Base-by-base conservation (phyloP, 2,888 invertebrate genomes). In the Galerucella calmariensis region DNA sequence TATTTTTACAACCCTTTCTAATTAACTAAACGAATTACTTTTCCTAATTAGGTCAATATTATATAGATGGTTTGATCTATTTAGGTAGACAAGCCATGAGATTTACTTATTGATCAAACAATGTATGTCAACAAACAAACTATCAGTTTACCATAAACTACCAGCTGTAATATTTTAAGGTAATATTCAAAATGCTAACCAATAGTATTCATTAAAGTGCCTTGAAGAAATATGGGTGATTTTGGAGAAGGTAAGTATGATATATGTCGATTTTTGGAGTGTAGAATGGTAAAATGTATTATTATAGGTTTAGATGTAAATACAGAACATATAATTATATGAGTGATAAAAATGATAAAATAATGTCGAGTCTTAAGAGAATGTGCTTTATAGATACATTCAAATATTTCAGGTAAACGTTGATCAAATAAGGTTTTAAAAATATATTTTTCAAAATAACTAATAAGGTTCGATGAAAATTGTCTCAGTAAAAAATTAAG, bases 211-310 rank as follows among this genome's bases (percentile, higher is more conserved):
- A 20, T 1, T 16, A 24, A 51, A 69, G 53, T 62, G 51, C 48
- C 12, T 46, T 20, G 27, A 56, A 56, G 24, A 79, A 82, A 72
- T 75, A 85, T 86, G 85, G 86, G 85, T 68, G 85, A 86, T 83
- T 86, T 86, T 79, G 86, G 86, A 72, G 86, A 86, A 85, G 86
- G 86, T 86, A 83, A 73, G 78, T 77, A 69, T 73, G 12, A 63
- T 12, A 24, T 20, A 14, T 12, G 46, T 41, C 35, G 27, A 24
- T 67, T 67, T 41, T 58, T 56, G 11, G 8, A 12, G 35, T 27
- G 14, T 48, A 48, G 46, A 8, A 46, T 46, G 46, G 27, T 3
- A 27, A 35, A 35, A 35, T 35, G 35, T 35, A 35, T 48, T 48
- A 12, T 48, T 48, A 48, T 12, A 12, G 48, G 1, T 4, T 48